These are phyloP conservation scores for Cheilosia vernalis DNA, from an alignment of 2,888 invertebrate species.

Conservation along the genomic window DNA sequence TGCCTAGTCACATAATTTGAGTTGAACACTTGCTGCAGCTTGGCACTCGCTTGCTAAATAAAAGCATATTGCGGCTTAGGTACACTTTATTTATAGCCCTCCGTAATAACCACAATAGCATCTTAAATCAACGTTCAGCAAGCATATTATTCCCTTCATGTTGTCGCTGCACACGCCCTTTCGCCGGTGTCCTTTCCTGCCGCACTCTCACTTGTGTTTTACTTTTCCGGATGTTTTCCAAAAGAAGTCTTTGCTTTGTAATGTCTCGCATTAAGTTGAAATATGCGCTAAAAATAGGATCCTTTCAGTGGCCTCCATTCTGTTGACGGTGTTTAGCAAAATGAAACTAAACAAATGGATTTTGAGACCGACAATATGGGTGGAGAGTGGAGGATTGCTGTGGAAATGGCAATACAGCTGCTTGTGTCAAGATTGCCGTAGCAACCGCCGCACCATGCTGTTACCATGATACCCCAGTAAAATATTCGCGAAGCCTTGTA, in stretches of 20 bases:
- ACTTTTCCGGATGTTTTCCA: neutral
- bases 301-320: neutral
- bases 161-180: neutral
- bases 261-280: constrained; percentile 25
- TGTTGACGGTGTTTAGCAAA: constrained; percentile 15
- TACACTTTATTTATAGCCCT: constrained; percentile 12
- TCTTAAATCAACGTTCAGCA: constrained; percentile 34
- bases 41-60: neutral
- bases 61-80: constrained; percentile 1
- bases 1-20: neutral
- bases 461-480: neutral
- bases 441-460: neutral
- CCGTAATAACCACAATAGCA: neutral
- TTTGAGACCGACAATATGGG: neutral
- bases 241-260: constrained; percentile 4
- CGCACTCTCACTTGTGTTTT: constrained; percentile 16
- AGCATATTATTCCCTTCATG: constrained; percentile 1
- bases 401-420: neutral
- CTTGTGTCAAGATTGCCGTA: neutral
- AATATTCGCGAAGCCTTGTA: neutral
- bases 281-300: constrained; percentile 48
- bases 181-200: neutral
- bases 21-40: constrained; percentile 13
- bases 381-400: neutral
- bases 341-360: constrained; percentile 47